Conservation (phyloP, 2,888 invertebrate species). For the Nymphalis urticae region DNA sequence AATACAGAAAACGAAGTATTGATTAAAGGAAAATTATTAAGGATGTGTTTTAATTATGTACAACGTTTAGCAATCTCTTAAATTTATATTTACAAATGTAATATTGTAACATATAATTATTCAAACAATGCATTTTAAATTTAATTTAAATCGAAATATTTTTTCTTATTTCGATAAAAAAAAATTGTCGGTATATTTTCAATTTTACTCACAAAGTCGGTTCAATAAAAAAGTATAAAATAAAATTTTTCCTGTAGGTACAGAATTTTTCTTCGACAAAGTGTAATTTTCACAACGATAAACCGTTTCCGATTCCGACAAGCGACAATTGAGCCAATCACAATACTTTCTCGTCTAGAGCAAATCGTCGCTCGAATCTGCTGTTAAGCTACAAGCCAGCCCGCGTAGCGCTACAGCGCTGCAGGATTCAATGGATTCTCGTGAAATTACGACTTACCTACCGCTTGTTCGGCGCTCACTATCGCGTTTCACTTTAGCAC, state of each 20-base stretch:
- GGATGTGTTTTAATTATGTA: too few species aligned
- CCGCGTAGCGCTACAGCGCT: conserved; percentile 9
- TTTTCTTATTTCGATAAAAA: too few species aligned
- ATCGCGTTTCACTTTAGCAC: conserved; percentile 8
- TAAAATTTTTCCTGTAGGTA: conserved; percentile 7
- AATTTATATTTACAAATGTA: too few species aligned
- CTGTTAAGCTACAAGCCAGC: conserved; percentile 1
- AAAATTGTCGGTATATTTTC: background rate
- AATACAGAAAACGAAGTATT: too few species aligned
- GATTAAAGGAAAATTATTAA: too few species aligned
- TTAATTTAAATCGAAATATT: too few species aligned
- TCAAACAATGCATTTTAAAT: too few species aligned
- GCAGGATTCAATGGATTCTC: background rate
- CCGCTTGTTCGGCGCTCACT: conserved; percentile 2
- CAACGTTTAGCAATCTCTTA: too few species aligned
- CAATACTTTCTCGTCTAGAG: conserved; percentile 17
- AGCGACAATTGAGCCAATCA: conserved; percentile 19
- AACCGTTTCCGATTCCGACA: conserved; percentile 21
- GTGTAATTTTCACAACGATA: conserved; percentile 16
- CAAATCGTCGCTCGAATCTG: conserved; percentile 11
- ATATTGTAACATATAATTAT: too few species aligned
- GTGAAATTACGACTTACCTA: background rate
- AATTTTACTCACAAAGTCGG: background rate
- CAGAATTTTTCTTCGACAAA: conserved; percentile 11
- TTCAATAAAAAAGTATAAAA: conserved; percentile 8